Percentiles rank a stretch among this genome's conserved stretches.
Evolutionary conservation across 2,797 vertebrate genomes (phyloP).

Genomic region (Brotula barbata): DNA sequence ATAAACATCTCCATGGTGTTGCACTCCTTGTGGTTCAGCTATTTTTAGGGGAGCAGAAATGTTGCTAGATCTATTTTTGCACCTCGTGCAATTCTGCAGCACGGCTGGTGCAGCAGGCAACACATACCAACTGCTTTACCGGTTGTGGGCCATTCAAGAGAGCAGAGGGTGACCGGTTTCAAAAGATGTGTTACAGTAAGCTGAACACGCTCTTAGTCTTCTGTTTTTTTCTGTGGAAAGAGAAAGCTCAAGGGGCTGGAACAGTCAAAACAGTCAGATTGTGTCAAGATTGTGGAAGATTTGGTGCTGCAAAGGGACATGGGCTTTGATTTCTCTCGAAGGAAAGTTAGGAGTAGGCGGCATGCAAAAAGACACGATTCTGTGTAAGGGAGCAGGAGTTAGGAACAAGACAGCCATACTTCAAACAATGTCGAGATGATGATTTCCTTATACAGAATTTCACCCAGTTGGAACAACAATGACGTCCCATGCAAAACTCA

Average conservation of each 20-base stretch:
- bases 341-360: slow-evolving; percentile 7
- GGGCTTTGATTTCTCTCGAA: slow-evolving; percentile 4
- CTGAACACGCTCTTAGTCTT: slow-evolving; percentile 43
- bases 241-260: slow-evolving; percentile 37
- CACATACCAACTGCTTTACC: slow-evolving; percentile 59
- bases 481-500: slow-evolving; percentile 81
- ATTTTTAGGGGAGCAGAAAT: slow-evolving; percentile 69
- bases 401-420: background rate
- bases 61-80: slow-evolving; percentile 68
- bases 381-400: background rate
- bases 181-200: slow-evolving; percentile 71
- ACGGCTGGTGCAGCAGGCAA: slow-evolving; percentile 43
- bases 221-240: slow-evolving; percentile 36
- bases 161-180: slow-evolving; percentile 37
- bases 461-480: slow-evolving; percentile 72
- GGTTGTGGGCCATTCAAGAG: slow-evolving; percentile 43
- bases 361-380: background rate
- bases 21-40: slow-evolving; percentile 45
- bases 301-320: background rate
- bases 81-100: slow-evolving; percentile 54
- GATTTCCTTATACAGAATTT: slow-evolving; percentile 60
- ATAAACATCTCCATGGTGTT: slow-evolving; percentile 37
- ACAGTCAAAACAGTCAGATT: too few relatives aligned
- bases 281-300: background rate
- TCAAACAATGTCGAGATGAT: background rate